Evolutionary conservation across 2,797 vertebrate genomes (phyloP).

Genomic region (Sebastolobus alascanus): DNA sequence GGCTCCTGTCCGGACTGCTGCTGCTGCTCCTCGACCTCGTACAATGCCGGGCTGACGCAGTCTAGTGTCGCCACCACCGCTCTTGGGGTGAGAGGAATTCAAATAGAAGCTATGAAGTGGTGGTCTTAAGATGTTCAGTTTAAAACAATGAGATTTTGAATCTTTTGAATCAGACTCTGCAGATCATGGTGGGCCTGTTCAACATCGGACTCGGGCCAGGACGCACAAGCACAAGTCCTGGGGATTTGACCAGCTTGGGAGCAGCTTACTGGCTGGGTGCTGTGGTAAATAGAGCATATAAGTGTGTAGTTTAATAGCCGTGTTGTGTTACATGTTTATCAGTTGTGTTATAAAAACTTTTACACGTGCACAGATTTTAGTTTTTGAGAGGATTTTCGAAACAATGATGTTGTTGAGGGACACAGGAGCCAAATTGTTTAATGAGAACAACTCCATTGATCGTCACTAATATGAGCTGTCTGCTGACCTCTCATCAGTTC

Average conservation of each 20-base stretch:
- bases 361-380: too few relatives aligned
- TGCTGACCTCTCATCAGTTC: constrained; percentile 48
- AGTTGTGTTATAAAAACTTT: too few relatives aligned
- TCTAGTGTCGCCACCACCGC: constrained; percentile 6
- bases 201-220: constrained; percentile 54
- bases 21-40: too few relatives aligned
- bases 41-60: background rate
- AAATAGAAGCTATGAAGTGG: background rate
- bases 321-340: too few relatives aligned
- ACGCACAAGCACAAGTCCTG: constrained; percentile 14
- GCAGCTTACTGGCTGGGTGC: constrained; percentile 66
- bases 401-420: too few relatives aligned
- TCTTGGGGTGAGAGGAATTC: constrained; percentile 50
- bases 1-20: too few relatives aligned
- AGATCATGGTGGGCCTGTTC: constrained; percentile 65
- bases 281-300: constrained; percentile 45
- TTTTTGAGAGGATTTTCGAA: too few relatives aligned
- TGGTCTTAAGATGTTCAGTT: fast-evolving
- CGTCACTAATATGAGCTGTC: background rate
- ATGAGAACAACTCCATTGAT: too few relatives aligned
- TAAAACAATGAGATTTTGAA: background rate
- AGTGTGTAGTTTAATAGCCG: too few relatives aligned
- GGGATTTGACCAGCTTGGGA: constrained; percentile 34
- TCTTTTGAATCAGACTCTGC: constrained; percentile 34
- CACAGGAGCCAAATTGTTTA: too few relatives aligned